Conservation (phyloP, 2,888 invertebrate genomes). For the Drosophila flavopinicola region DNA sequence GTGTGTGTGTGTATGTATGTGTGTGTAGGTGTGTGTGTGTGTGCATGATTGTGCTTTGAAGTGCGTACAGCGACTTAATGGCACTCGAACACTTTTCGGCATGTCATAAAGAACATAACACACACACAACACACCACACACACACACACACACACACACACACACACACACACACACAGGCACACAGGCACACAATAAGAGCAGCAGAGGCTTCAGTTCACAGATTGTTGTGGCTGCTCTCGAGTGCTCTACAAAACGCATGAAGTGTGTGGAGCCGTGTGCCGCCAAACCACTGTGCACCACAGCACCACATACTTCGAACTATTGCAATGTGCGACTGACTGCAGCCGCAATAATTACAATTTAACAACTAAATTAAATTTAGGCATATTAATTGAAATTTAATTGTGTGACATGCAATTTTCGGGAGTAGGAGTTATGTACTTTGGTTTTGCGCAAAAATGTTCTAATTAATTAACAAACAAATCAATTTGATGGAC, state of each 20-base stretch:
- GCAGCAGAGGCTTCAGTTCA: conserved; percentile 49
- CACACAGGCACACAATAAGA: conserved; percentile 37
- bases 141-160: conserved; percentile 24
- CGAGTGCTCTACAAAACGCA: conserved; percentile 54
- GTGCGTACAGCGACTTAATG: conserved; percentile 72
- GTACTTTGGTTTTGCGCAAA: conserved; percentile 25
- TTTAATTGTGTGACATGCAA: conserved; percentile 64
- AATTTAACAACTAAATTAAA: conserved; percentile 65
- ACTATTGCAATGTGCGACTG: conserved; percentile 37
- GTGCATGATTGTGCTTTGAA: conserved; percentile 49
- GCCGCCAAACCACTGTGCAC: conserved; percentile 8
- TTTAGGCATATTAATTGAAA: conserved; percentile 66
- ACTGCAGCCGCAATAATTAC: conserved; percentile 42
- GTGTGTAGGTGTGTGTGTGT: conserved; percentile 14
- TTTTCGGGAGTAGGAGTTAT: conserved; percentile 14
- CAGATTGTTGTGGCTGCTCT: conserved; percentile 62
- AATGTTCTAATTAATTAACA: conserved; percentile 63
- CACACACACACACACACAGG: conserved; percentile 21
- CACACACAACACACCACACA: conserved; percentile 26
- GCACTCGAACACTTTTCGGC: conserved; percentile 76
- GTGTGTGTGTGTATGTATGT: conserved; percentile 27
- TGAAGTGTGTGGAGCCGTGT: conserved; percentile 27
- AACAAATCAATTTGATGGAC: conserved; percentile 65
- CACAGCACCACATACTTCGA: conserved; percentile 26
- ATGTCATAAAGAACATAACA: conserved; percentile 72